phyloP scores from a whole-genome alignment of 2,888 invertebrate species.

The Drosophila phalerata region DNA sequence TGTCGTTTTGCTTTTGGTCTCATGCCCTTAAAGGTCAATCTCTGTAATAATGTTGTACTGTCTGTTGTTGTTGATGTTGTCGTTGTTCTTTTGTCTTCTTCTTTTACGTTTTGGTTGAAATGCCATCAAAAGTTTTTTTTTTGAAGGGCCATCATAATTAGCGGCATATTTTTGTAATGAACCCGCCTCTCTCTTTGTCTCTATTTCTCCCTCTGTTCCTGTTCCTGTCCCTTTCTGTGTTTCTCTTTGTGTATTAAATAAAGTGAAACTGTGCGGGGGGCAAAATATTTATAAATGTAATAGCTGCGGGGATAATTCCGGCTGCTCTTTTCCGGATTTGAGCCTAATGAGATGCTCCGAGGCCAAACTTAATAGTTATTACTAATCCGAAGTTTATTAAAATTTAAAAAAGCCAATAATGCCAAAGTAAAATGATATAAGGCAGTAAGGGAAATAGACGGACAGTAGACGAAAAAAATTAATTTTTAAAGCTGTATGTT shows the following conservation, averaged over 20 bases:
- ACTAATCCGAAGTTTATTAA: background rate
- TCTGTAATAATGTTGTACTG: conserved; percentile 10
- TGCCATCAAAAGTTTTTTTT: conserved; percentile 57
- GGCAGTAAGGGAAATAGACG: too few species aligned
- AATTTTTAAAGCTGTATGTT: too few species aligned
- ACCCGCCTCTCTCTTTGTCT: conserved; percentile 20
- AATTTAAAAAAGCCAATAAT: background rate
- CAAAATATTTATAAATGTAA: background rate
- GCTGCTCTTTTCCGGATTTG: conserved; percentile 4
- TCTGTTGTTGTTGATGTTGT: conserved; percentile 4
- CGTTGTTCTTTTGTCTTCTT: conserved; percentile 3
- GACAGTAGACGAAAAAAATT: too few species aligned
- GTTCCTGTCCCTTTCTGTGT: background rate
- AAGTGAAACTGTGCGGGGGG: conserved; percentile 6
- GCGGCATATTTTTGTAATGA: conserved; percentile 55
- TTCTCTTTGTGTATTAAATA: conserved; percentile 20
- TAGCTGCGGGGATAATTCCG: conserved; percentile 11
- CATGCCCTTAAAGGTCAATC: conserved; percentile 57
- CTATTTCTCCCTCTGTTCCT: background rate
- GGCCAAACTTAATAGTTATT: background rate
- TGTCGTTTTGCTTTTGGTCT: conserved; percentile 27
- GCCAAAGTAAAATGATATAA: too few species aligned
- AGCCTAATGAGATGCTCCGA: conserved; percentile 1
- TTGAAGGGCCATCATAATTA: conserved; percentile 78
- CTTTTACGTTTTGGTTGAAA: conserved; percentile 20